Evolutionary conservation across 2,113 vertebrate genomes (phyloP).

Genomic region (Pseudonaja textilis): DNA sequence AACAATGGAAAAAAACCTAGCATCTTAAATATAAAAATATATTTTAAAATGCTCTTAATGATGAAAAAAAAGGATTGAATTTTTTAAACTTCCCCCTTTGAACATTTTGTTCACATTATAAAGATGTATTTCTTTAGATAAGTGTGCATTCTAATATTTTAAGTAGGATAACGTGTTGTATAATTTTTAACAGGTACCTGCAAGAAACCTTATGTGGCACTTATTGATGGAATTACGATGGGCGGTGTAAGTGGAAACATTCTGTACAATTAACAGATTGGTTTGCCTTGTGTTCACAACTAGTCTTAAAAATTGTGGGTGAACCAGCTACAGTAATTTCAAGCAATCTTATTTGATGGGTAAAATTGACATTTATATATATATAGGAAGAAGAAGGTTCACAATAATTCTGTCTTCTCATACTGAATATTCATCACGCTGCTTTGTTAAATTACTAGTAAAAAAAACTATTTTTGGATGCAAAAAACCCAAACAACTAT

Average conservation of each 20-base stretch:
- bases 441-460: not conserved
- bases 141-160: conserved; percentile 2
- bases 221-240: conserved; percentile 96
- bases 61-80: not conserved
- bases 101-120: not conserved
- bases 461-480: not conserved
- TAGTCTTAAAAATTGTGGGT: not conserved
- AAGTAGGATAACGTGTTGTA: conserved; percentile 2
- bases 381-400: not conserved
- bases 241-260: conserved; percentile 86
- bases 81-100: not conserved
- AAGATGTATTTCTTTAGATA: not conserved
- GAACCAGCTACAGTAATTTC: not conserved
- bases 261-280: not conserved
- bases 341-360: not conserved
- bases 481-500: no score
- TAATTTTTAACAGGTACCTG: conserved; percentile 72
- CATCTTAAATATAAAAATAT: not conserved
- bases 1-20: not conserved
- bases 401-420: not conserved
- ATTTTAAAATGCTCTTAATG: not conserved
- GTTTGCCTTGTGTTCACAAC: not conserved
- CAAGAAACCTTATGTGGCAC: conserved; percentile 86
- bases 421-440: not conserved
- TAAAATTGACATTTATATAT: not conserved